phyloP scores from a whole-genome alignment of 2,113 vertebrate genomes.

The Bos indicus region DNA sequence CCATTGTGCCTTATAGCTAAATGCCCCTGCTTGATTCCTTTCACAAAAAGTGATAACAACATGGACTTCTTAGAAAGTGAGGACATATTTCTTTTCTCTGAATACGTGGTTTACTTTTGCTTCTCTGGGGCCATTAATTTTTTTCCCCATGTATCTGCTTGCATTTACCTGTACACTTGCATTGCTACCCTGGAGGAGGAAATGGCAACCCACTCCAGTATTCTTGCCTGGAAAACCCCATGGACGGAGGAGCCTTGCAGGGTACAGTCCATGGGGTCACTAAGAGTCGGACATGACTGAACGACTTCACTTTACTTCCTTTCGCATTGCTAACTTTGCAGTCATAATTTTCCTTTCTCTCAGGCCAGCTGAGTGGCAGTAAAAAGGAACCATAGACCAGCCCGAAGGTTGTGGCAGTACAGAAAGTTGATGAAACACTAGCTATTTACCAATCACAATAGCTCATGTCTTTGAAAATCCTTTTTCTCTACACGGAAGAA shows the following conservation, averaged over 20 bases:
- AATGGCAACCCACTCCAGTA: not conserved
- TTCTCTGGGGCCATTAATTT: not conserved
- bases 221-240: not conserved
- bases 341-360: not conserved
- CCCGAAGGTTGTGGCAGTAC: not conserved
- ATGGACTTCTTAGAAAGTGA: not conserved
- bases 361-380: not conserved
- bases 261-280: not conserved
- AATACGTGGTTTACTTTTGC: not conserved
- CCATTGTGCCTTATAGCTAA: not conserved
- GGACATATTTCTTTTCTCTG: not conserved
- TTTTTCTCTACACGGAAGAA: not conserved
- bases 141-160: not conserved
- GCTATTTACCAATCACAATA: not conserved
- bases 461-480: not conserved
- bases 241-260: not conserved
- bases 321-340: no score
- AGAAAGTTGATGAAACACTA: not conserved
- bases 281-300: rapidly evolving
- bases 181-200: not conserved
- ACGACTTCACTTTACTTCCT: not conserved
- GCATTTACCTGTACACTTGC: rapidly evolving
- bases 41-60: not conserved
- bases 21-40: not conserved
- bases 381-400: not conserved